Evolutionary conservation across 1,140 invertebrate species (phyloP).

Genomic region (Glossosoma conforme): DNA sequence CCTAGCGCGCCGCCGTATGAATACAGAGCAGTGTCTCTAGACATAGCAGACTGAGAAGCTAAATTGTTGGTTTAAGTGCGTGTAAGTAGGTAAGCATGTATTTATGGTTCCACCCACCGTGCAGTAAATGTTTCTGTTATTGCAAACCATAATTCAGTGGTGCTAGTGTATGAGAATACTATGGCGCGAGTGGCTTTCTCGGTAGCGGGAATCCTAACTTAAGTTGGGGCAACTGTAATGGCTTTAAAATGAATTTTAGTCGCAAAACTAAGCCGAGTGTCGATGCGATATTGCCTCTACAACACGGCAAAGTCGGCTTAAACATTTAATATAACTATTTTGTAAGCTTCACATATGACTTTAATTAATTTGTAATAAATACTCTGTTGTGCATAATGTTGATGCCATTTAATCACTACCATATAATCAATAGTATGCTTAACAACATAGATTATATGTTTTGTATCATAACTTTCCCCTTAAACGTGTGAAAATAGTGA

Average conservation of each 20-base stretch:
- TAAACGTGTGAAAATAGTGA: too few relatives aligned
- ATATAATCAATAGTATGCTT: too few relatives aligned
- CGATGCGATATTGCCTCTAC: conserved; percentile 8
- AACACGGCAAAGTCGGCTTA: too few relatives aligned
- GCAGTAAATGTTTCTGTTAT: conserved; percentile 31
- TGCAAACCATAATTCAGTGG: conserved; percentile 27
- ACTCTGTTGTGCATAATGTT: too few relatives aligned
- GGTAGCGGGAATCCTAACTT: conserved; percentile 10
- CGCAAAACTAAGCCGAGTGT: conserved; percentile 3
- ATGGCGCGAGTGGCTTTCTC: background rate
- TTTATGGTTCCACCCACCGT: conserved; percentile 24
- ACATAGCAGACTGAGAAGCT: conserved; percentile 15
- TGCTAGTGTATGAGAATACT: conserved; percentile 1
- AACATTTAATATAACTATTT: too few relatives aligned
- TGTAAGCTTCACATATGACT: too few relatives aligned
- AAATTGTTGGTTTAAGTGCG: conserved; percentile 25
- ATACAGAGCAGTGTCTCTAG: conserved; percentile 2
- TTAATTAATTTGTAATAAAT: too few relatives aligned
- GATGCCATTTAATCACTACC: too few relatives aligned
- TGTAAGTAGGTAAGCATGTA: conserved; percentile 28
- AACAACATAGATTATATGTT: too few relatives aligned
- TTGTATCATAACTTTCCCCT: too few relatives aligned
- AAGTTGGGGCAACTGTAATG: conserved; percentile 8
- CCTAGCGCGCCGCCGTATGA: conserved; percentile 5
- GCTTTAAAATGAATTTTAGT: conserved; percentile 19